Conservation (phyloP, 2,888 invertebrate species). For the Epinotia ramella region DNA sequence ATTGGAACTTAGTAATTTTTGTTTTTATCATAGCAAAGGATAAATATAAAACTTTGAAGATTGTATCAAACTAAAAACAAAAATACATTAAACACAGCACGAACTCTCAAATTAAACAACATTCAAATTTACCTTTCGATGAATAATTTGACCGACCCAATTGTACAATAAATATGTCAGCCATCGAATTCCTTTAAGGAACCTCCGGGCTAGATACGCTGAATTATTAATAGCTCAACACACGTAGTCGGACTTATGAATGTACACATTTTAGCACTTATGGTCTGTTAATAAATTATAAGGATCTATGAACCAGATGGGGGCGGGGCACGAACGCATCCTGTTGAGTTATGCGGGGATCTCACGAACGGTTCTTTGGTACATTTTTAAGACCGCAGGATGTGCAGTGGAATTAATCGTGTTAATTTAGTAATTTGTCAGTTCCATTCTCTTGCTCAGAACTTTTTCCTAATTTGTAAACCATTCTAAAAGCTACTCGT, state of each 20-base stretch:
- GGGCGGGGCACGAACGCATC: conserved; percentile 62
- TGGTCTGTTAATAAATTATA: conserved; percentile 83
- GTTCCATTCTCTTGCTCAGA: neutral
- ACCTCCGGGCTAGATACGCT: conserved; percentile 56
- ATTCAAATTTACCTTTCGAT: conserved; percentile 11
- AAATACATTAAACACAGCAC: neutral
- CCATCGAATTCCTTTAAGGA: conserved; percentile 62
- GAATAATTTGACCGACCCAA: conserved; percentile 44
- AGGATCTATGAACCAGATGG: conserved; percentile 68
- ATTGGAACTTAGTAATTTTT: neutral
- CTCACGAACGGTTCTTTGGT: conserved; percentile 32
- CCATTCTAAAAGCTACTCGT: too few relatives aligned
- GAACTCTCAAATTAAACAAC: neutral
- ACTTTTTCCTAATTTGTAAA: neutral
- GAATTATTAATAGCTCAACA: conserved; percentile 77
- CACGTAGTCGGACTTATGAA: conserved; percentile 77
- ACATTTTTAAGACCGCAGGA: conserved; percentile 35
- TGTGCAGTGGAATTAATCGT: conserved; percentile 14
- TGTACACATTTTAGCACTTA: conserved; percentile 84
- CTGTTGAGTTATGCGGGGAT: conserved; percentile 31
- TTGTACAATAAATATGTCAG: conserved; percentile 58
- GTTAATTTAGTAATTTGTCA: conserved; percentile 18
- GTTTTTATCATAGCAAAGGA: neutral
- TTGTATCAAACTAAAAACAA: neutral
- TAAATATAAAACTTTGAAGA: neutral